These are phyloP conservation scores for Semibalanus balanoides DNA, from an alignment of 1,140 invertebrate species.

Conservation along the genomic window DNA sequence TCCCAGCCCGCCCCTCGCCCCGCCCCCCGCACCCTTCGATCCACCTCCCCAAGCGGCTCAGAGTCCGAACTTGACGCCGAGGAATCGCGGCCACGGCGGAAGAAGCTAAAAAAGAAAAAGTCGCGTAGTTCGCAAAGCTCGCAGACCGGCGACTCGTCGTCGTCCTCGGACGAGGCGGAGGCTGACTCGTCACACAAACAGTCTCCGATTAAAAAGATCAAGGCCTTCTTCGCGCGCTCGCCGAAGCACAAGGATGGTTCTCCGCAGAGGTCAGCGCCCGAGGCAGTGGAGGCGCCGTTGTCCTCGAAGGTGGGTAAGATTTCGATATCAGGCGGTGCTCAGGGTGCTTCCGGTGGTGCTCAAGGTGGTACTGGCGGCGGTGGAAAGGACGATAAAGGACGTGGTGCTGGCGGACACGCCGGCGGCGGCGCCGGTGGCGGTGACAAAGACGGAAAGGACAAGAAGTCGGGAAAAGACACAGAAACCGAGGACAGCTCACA, in stretches of 20 bases:
- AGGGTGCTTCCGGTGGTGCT: neutral
- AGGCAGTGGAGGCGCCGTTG: neutral
- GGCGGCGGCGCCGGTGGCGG: too few relatives aligned
- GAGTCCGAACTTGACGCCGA: neutral
- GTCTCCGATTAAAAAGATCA: neutral
- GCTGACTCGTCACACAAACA: neutral
- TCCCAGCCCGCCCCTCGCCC: neutral
- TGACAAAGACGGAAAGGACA: neutral
- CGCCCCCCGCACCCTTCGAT: neutral
- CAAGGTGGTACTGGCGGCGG: too few relatives aligned
- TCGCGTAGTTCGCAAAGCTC: neutral
- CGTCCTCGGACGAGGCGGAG: neutral
- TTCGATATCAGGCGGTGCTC: neutral
- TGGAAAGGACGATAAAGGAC: neutral
- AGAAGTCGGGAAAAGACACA: neutral
- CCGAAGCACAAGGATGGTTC: neutral
- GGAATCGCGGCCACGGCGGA: neutral
- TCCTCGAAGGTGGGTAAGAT: neutral
- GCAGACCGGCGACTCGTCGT: neutral
- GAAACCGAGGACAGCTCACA: neutral
- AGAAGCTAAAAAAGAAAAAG: neutral
- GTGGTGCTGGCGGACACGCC: neutral
- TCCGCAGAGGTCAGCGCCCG: neutral
- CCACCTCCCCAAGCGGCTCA: neutral
- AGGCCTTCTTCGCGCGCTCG: neutral